Percentiles rank a stretch among this genome's conserved stretches.
Conservation (phyloP, 2,888 invertebrate species). For the Chrysolina americana region DNA sequence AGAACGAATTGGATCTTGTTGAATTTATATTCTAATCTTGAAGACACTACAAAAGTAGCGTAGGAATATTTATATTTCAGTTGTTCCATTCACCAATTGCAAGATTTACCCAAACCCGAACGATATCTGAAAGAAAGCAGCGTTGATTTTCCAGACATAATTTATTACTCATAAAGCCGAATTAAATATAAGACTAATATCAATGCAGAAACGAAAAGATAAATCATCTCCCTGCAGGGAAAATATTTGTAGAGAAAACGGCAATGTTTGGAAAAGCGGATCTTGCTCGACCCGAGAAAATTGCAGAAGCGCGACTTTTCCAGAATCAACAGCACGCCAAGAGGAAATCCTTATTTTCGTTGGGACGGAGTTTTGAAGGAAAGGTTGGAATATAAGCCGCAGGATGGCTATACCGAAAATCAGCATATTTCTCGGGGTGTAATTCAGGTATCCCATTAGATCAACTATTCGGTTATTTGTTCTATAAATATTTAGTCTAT, state of each 20-base stretch:
- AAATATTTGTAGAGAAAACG: slow-evolving; percentile 50
- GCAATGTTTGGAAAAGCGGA: slow-evolving; percentile 43
- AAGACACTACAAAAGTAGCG: no score
- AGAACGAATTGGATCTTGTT: no score
- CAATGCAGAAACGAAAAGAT: slow-evolving; percentile 26
- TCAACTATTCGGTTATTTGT: no score
- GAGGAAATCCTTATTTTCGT: slow-evolving; percentile 35
- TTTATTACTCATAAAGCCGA: background rate
- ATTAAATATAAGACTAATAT: background rate
- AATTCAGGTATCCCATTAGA: no score
- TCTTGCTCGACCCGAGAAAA: slow-evolving; percentile 33
- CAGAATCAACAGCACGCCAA: slow-evolving; percentile 46
- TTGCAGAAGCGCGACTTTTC: slow-evolving; percentile 39
- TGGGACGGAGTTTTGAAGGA: slow-evolving; percentile 1
- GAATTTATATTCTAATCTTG: no score
- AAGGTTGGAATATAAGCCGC: background rate
- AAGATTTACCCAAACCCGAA: background rate
- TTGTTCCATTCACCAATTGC: no score
- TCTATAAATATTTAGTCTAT: no score
- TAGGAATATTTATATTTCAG: no score
- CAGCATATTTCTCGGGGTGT: background rate
- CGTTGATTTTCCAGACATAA: background rate
- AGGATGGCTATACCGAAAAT: background rate
- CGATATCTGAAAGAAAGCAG: background rate
- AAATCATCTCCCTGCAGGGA: slow-evolving; percentile 46